A percentile compares a stretch with the other conserved stretches of the same genome.
phyloP scores from a whole-genome alignment of 1,140 invertebrate genomes.

The Papilio polytes region DNA sequence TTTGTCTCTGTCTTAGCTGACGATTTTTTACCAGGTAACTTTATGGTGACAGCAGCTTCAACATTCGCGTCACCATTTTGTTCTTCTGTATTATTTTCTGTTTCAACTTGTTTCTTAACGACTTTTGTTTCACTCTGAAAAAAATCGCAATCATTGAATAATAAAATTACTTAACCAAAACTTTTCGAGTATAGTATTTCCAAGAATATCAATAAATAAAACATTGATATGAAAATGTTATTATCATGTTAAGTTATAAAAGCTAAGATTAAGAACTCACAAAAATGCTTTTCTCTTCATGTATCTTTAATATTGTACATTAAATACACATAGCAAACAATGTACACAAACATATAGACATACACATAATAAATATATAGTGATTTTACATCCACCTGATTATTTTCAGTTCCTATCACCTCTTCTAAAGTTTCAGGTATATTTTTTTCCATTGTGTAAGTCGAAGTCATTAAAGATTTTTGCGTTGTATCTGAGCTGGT shows the following conservation, averaged over 20 bases:
- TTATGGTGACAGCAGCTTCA: conserved; percentile 48
- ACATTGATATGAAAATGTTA: conserved; percentile 39
- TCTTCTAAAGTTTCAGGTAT: conserved; percentile 53
- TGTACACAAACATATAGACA: conserved; percentile 73
- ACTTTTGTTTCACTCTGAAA: conserved; percentile 75
- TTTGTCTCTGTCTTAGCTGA: conserved; percentile 75
- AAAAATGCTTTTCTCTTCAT: conserved; percentile 57
- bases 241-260: conserved; percentile 46
- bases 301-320: conserved; percentile 67
- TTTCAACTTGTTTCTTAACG: conserved; percentile 54
- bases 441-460: conserved; percentile 19
- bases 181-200: neutral
- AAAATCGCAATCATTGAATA: conserved; percentile 43
- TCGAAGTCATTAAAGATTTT: conserved; percentile 1
- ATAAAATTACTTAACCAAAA: neutral
- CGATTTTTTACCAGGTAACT: conserved; percentile 72
- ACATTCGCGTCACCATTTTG: no score
- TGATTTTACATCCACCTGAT: conserved; percentile 79
- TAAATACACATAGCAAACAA: conserved; percentile 73
- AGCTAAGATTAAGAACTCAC: conserved; percentile 60
- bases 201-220: conserved; percentile 25
- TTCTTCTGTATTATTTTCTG: no score
- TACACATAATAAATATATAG: conserved; percentile 75
- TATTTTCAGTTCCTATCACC: conserved; percentile 53
- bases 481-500: conserved; percentile 4